Evolutionary conservation across 2,888 invertebrate species (phyloP).

Genomic region (Lasioglossum marginatum): DNA sequence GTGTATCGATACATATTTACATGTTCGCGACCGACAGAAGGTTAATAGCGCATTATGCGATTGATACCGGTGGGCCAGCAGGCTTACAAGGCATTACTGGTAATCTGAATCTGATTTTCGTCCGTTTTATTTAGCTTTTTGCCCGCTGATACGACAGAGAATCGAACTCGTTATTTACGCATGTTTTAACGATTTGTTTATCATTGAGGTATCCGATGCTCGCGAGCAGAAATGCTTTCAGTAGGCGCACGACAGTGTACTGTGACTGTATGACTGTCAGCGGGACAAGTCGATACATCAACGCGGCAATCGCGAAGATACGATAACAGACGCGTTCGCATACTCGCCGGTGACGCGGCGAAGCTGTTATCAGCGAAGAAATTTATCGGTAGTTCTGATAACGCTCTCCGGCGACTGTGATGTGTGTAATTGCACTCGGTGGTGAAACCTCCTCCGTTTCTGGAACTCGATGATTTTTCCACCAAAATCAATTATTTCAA

Average conservation of each 20-base stretch:
- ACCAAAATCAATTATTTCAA: not conserved
- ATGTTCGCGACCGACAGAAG: not conserved
- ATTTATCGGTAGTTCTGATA: not conserved
- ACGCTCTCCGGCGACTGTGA: not conserved
- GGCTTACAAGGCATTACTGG: not conserved
- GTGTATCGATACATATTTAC: not conserved
- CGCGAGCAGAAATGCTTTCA: not conserved
- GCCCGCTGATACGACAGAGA: not conserved
- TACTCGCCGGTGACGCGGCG: not conserved
- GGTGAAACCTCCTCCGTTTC: not conserved
- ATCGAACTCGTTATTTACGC: not conserved
- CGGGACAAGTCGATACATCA: constrained; percentile 4
- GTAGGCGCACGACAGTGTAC: not conserved
- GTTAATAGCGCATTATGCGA: not conserved
- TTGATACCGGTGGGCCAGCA: not conserved
- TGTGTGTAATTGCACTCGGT: not conserved
- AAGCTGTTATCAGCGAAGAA: not conserved
- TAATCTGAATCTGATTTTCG: not conserved
- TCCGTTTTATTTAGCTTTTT: not conserved
- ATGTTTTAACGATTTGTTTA: constrained; percentile 4
- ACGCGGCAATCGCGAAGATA: constrained; percentile 5
- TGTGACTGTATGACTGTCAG: not conserved
- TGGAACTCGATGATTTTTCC: too few species aligned
- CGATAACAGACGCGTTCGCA: constrained; percentile 2
- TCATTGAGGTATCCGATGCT: not conserved